Evolutionary conservation across 35 echinoderm and acorn worm species (phyloP).

Genomic region (Patiria miniata): DNA sequence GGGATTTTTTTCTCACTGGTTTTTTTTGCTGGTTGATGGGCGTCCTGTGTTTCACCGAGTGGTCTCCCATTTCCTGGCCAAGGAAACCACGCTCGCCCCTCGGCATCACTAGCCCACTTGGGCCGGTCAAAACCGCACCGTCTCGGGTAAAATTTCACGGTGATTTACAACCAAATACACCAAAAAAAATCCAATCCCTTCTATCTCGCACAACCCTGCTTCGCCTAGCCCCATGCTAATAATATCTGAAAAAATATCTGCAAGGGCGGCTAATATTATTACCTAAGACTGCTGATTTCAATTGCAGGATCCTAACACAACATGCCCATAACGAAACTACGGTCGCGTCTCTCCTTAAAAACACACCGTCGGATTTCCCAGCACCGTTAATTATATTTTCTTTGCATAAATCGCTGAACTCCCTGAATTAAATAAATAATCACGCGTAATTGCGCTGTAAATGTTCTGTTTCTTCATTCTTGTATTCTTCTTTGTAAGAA

Average conservation of each 20-base stretch:
- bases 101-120: neutral
- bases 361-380: neutral
- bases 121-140: neutral
- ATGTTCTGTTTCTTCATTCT: neutral
- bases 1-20: neutral
- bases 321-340: neutral
- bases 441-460: neutral
- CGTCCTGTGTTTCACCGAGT: neutral
- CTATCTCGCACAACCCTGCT: neutral
- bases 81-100: neutral
- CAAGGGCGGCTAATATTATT: constrained; percentile 2
- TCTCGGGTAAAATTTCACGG: constrained; percentile 2
- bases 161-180: neutral
- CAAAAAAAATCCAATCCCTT: neutral
- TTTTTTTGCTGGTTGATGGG: neutral
- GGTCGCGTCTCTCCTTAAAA: neutral
- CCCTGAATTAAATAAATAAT: neutral
- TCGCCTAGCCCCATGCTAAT: neutral
- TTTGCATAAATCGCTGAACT: neutral
- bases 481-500: too few species aligned
- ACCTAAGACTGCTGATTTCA: neutral
- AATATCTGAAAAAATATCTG: constrained; percentile 32
- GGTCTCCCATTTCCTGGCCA: neutral
- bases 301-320: constrained; percentile 2
- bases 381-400: constrained; percentile 14